Percentiles rank a stretch among this genome's conserved stretches.
Evolutionary conservation across 2,888 invertebrate species (phyloP).

Genomic region (Dascillus cervinus): DNA sequence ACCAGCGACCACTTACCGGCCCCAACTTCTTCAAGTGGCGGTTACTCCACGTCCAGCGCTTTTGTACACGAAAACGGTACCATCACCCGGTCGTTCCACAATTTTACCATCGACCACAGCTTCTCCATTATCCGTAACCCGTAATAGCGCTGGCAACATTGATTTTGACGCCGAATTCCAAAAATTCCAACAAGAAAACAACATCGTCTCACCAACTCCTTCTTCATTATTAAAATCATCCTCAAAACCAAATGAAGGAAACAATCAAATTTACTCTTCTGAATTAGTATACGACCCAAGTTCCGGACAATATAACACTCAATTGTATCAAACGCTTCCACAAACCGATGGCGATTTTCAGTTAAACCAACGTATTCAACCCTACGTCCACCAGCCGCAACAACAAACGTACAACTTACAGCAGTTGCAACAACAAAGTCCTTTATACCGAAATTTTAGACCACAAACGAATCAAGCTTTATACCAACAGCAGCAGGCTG

Average conservation of each 20-base stretch:
- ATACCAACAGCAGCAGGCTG: constrained; percentile 59
- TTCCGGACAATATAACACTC: constrained; percentile 71
- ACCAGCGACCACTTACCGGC: constrained; percentile 61
- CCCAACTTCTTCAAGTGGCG: constrained; percentile 50
- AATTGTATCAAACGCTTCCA: constrained; percentile 67
- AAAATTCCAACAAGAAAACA: constrained; percentile 59
- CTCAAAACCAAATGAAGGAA: constrained; percentile 34
- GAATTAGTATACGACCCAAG: constrained; percentile 70
- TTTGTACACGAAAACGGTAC: constrained; percentile 35
- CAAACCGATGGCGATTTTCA: constrained; percentile 65
- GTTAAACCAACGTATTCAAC: constrained; percentile 66
- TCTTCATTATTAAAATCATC: constrained; percentile 40
- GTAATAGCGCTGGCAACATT: constrained; percentile 38
- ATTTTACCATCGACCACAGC: constrained; percentile 31
- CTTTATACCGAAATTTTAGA: constrained; percentile 42
- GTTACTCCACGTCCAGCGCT: constrained; percentile 51
- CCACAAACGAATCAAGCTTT: constrained; percentile 24
- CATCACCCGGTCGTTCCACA: constrained; percentile 31
- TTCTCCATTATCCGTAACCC: constrained; percentile 31
- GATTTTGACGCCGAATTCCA: constrained; percentile 72
- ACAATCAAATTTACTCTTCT: constrained; percentile 69
- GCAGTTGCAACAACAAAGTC: constrained; percentile 49
- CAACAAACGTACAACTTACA: constrained; percentile 48
- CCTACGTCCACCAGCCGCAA: constrained; percentile 56
- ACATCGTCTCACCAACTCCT: constrained; percentile 28